These are phyloP conservation scores for Cryptotermes secundus DNA, from an alignment of 1,140 invertebrate species.

Conservation along the genomic window DNA sequence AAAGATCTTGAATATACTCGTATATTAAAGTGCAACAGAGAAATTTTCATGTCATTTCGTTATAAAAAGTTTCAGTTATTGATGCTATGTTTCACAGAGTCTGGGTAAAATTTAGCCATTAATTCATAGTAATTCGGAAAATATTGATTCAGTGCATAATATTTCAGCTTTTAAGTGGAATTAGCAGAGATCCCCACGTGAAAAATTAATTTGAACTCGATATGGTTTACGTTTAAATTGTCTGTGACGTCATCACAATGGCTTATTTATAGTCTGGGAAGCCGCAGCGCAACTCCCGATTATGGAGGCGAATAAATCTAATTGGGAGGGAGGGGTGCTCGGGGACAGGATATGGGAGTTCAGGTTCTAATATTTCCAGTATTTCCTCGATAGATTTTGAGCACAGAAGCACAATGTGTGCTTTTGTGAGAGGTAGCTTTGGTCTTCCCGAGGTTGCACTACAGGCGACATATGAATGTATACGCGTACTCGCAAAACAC, in stretches of 20 bases:
- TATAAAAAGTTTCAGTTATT: too few species aligned
- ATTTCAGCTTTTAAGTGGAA: neutral
- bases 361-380: neutral
- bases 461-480: too few species aligned
- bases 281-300: neutral
- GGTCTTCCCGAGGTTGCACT: too few species aligned
- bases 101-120: neutral
- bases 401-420: too few species aligned
- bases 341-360: neutral
- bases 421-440: too few species aligned
- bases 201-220: slow-evolving; percentile 6
- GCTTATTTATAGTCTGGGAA: neutral
- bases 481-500: too few species aligned
- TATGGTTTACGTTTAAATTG: neutral
- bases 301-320: neutral
- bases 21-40: too few species aligned
- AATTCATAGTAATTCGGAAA: neutral
- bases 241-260: neutral
- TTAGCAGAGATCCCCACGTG: neutral
- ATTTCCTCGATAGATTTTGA: too few species aligned
- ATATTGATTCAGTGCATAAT: neutral
- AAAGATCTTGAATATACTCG: too few species aligned
- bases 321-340: neutral
- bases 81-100: too few species aligned
- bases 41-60: too few species aligned